Percentiles rank a stretch among this genome's conserved stretches.
Conservation (phyloP, 1,140 invertebrate species). For the Cyclina sinensis region DNA sequence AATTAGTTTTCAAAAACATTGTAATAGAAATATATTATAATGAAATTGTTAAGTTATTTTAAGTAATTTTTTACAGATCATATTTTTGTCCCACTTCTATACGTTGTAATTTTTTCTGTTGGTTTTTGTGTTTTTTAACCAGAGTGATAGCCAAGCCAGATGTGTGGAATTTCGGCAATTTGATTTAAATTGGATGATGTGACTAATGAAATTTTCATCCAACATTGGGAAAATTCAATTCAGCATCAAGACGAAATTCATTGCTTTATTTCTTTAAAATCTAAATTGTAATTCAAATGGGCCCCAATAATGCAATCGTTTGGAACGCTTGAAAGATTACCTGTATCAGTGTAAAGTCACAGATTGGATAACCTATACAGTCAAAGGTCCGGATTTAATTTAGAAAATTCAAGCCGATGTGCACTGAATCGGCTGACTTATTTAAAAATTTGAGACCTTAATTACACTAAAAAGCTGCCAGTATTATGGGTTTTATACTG, state of each 20-base stretch:
- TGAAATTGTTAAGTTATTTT: too few species aligned
- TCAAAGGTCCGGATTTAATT: conserved; percentile 46
- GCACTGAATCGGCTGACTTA: conserved; percentile 7
- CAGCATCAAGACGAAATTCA: conserved; percentile 15
- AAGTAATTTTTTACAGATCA: too few species aligned
- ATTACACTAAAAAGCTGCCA: conserved; percentile 1
- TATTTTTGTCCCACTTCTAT: too few species aligned
- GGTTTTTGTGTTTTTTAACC: too few species aligned
- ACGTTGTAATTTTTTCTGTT: too few species aligned
- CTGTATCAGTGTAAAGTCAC: conserved; percentile 18
- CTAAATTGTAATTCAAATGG: conserved; percentile 37
- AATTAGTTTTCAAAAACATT: too few species aligned
- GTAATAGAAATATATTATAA: too few species aligned
- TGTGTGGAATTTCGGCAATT: too few species aligned
- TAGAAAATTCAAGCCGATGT: conserved; percentile 19
- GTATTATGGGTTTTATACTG: neutral
- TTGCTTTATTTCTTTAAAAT: conserved; percentile 19
- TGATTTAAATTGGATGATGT: neutral
- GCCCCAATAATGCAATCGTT: neutral
- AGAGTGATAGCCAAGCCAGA: too few species aligned
- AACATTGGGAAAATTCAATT: neutral
- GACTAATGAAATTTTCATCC: conserved; percentile 22
- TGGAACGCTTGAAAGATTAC: neutral
- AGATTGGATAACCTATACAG: conserved; percentile 28
- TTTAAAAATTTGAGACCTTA: conserved; percentile 38